phyloP scores from a whole-genome alignment of 2,797 vertebrate genomes.

The Tangara arthus region DNA sequence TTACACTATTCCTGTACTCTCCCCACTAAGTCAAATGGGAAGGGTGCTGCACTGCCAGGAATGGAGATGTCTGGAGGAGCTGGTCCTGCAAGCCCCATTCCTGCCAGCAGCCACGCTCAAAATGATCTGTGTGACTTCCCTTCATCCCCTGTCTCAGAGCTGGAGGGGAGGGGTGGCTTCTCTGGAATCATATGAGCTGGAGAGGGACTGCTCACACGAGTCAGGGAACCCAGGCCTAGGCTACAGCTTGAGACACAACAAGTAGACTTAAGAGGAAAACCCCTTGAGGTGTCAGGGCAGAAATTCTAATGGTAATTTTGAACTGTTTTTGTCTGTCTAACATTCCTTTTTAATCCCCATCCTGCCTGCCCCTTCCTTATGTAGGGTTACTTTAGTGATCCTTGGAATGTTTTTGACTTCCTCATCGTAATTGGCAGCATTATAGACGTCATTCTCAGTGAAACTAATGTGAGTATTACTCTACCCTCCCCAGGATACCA shows the following conservation, averaged over 20 bases:
- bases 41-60: background rate
- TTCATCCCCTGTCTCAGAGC: background rate
- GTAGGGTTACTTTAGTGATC: constrained; percentile 99
- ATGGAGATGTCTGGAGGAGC: background rate
- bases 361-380: constrained; percentile 91
- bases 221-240: background rate
- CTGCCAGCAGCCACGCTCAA: background rate
- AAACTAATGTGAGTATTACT: constrained; percentile 99
- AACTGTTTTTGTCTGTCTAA: constrained; percentile 85
- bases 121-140: background rate
- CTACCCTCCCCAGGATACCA: constrained; percentile 79
- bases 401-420: constrained; percentile 99
- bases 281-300: constrained; percentile 52
- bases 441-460: constrained; percentile 99
- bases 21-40: background rate
- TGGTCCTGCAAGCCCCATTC: background rate
- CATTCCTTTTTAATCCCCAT: constrained; percentile 86
- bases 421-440: constrained; percentile 99
- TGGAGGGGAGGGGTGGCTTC: background rate
- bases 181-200: background rate
- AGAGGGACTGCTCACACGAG: background rate
- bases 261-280: constrained; percentile 20
- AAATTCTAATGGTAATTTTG: constrained; percentile 75
- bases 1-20: background rate
- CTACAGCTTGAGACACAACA: background rate